Conservation (phyloP, 2,888 invertebrate species). For the Drosophila monieri region DNA sequence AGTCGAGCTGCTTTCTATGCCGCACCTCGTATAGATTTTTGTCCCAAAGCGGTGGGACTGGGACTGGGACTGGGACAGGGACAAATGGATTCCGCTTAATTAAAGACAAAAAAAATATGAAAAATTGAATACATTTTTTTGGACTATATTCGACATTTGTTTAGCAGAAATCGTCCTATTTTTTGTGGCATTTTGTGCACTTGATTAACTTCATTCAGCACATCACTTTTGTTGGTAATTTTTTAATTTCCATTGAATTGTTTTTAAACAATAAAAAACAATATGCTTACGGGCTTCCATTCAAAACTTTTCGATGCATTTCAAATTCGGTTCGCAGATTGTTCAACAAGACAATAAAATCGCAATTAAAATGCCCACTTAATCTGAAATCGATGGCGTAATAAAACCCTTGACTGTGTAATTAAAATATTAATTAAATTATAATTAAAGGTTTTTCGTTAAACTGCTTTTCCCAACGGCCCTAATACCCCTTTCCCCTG, state of each 20-base stretch:
- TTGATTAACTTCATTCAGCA: neutral
- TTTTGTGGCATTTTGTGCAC: neutral
- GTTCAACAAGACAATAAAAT: conserved; percentile 26
- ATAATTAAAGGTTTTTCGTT: conserved; percentile 55
- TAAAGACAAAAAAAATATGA: neutral
- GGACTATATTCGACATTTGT: neutral
- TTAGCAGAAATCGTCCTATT: neutral
- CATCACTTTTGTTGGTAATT: neutral
- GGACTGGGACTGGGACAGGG: conserved; percentile 7
- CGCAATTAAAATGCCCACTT: conserved; percentile 60
- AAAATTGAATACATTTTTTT: neutral
- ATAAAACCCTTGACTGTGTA: conserved; percentile 43
- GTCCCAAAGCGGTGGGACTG: neutral
- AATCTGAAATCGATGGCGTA: conserved; percentile 52
- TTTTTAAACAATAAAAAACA: neutral
- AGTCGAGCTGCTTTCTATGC: conserved; percentile 8
- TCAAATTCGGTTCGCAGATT: neutral
- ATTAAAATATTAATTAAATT: conserved; percentile 75
- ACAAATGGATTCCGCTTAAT: conserved; percentile 24
- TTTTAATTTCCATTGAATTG: neutral
- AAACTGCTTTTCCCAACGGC: conserved; percentile 3
- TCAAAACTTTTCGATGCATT: neutral
- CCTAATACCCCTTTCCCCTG: conserved; percentile 9
- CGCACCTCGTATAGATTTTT: conserved; percentile 6
- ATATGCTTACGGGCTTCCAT: neutral